These are phyloP conservation scores for Peromyscus polionotus DNA, from an alignment of 2,113 vertebrate species.

Conservation along the genomic window DNA sequence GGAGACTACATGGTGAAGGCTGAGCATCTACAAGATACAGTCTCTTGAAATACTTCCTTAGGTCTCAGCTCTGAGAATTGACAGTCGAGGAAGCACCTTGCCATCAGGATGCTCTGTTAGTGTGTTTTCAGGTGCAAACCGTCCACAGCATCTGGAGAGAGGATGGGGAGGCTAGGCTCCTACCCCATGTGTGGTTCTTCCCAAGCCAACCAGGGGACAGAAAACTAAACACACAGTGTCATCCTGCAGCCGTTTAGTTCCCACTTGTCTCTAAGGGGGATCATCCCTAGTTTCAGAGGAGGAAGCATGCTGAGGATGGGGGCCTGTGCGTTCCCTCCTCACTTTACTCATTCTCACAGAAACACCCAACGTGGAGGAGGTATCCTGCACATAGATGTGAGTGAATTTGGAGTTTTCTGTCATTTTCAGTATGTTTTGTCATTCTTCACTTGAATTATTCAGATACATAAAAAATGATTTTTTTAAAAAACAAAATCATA, in stretches of 20 bases:
- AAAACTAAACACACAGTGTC: background rate
- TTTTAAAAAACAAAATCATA: background rate
- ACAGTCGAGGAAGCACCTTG: background rate
- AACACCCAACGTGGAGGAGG: background rate
- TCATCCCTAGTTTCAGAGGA: conserved; percentile 27
- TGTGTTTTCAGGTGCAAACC: conserved; percentile 18
- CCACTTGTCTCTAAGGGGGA: background rate
- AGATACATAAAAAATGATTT: background rate
- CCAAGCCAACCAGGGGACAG: background rate
- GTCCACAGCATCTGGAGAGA: background rate
- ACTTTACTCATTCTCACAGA: conserved; percentile 23
- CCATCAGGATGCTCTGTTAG: background rate
- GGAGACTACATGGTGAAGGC: background rate
- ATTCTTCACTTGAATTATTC: background rate
- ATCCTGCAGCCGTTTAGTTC: background rate
- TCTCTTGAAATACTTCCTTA: background rate
- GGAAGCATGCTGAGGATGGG: background rate
- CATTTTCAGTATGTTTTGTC: conserved; percentile 43
- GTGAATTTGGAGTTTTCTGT: background rate
- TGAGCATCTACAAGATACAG: background rate
- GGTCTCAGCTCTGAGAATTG: background rate
- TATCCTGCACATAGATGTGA: background rate
- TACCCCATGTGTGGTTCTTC: background rate
- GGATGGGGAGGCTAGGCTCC: background rate
- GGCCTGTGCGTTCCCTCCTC: background rate